phyloP scores from a whole-genome alignment of 2,888 invertebrate species.

The Sipha maydis region DNA sequence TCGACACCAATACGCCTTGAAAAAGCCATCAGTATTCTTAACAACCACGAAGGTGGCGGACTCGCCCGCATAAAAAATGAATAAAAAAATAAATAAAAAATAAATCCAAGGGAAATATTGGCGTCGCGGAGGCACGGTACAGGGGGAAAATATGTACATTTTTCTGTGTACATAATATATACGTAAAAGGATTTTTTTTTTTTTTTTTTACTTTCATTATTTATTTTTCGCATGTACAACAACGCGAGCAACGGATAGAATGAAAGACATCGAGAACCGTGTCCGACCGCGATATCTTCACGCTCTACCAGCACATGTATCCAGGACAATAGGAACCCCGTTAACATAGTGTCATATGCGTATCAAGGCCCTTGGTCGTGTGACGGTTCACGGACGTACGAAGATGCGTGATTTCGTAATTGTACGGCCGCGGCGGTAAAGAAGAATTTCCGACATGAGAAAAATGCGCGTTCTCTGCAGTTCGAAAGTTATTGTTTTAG shows the following conservation, averaged over 20 bases:
- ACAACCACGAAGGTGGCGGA: neutral
- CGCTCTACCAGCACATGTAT: too few relatives aligned
- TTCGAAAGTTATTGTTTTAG: slow-evolving; percentile 31
- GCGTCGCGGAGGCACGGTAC: too few relatives aligned
- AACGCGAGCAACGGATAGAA: neutral
- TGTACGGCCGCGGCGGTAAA: neutral
- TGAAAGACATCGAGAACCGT: neutral
- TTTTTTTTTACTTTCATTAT: too few relatives aligned
- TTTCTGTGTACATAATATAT: neutral
- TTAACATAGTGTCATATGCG: too few relatives aligned
- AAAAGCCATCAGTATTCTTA: slow-evolving; percentile 49
- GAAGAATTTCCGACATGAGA: too few relatives aligned
- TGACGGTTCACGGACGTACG: neutral
- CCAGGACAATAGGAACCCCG: slow-evolving; percentile 21
- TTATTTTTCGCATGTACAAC: too few relatives aligned
- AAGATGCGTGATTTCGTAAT: too few relatives aligned
- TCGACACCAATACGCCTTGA: slow-evolving; percentile 5
- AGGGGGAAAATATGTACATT: neutral
- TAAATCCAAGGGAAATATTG: neutral
- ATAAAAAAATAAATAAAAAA: neutral
- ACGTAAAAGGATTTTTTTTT: neutral
- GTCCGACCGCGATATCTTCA: slow-evolving; percentile 22
- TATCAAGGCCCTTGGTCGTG: neutral
- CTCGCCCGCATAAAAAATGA: neutral
- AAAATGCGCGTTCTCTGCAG: too few relatives aligned